Conservation (phyloP, 2,113 vertebrate species). For the Aegithalos caudatus region DNA sequence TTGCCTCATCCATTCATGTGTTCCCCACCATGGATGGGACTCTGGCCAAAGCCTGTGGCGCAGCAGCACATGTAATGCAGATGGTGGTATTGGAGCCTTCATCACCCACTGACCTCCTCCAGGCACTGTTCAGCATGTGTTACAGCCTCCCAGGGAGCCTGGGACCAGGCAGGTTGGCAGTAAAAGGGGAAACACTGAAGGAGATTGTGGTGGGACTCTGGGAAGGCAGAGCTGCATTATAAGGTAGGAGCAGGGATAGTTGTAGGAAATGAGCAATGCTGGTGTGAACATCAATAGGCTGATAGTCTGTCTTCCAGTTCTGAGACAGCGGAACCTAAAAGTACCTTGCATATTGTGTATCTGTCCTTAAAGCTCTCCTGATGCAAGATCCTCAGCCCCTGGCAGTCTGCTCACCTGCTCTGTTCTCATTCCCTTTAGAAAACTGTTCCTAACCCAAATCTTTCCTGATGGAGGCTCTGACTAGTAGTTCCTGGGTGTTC, state of each 20-base stretch:
- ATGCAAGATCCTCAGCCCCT: neutral
- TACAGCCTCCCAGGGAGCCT: neutral
- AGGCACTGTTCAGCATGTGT: neutral
- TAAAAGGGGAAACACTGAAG: neutral
- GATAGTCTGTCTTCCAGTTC: neutral
- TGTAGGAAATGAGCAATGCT: neutral
- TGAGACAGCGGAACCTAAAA: neutral
- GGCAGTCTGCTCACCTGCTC: neutral
- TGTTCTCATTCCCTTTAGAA: neutral
- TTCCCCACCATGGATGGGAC: neutral
- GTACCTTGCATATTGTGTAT: neutral
- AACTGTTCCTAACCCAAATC: neutral
- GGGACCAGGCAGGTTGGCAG: neutral
- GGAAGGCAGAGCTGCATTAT: neutral
- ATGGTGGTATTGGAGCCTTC: neutral
- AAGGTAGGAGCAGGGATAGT: neutral
- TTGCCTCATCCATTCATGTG: neutral
- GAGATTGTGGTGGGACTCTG: neutral
- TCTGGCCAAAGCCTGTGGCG: conserved; percentile 2
- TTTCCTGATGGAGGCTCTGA: neutral
- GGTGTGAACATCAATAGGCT: neutral
- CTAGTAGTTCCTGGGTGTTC: neutral
- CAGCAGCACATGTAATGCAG: neutral
- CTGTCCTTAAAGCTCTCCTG: neutral
- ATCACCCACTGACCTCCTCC: neutral